A percentile compares a stretch with the other conserved stretches of the same genome.
phyloP scores from a whole-genome alignment of 2,888 invertebrate genomes.

The Tethea ocularis region DNA sequence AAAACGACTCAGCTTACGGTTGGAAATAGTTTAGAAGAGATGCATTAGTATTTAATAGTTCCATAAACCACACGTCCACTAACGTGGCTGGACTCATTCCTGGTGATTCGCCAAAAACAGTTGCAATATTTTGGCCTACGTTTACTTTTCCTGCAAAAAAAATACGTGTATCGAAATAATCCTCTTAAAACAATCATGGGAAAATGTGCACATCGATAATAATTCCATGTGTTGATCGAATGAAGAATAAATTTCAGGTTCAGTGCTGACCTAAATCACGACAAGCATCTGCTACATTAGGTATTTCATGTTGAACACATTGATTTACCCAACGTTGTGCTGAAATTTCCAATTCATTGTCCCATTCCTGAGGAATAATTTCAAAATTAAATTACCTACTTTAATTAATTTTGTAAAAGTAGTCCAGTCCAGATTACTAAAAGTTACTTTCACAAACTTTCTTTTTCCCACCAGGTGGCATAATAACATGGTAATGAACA shows the following conservation, averaged over 20 bases:
- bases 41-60: slow-evolving; percentile 61
- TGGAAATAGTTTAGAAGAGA: slow-evolving; percentile 52
- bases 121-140: slow-evolving; percentile 72
- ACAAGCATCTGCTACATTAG: slow-evolving; percentile 58
- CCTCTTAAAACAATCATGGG: too few relatives aligned
- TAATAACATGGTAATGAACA: too few relatives aligned
- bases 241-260: not conserved
- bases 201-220: too few relatives aligned
- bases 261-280: slow-evolving; percentile 58
- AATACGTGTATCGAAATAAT: too few relatives aligned
- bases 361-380: slow-evolving; percentile 57
- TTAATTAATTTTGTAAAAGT: too few relatives aligned
- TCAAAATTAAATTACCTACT: not conserved
- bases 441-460: too few relatives aligned
- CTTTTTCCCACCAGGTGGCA: too few relatives aligned
- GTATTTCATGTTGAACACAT: slow-evolving; percentile 52
- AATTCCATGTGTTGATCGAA: not conserved
- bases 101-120: slow-evolving; percentile 68
- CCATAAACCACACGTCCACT: slow-evolving; percentile 77
- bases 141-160: slow-evolving; percentile 35
- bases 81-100: slow-evolving; percentile 59
- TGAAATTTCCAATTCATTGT: slow-evolving; percentile 54
- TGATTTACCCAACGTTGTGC: slow-evolving; percentile 77
- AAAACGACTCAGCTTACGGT: slow-evolving; percentile 49
- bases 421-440: not conserved